Base-by-base conservation (phyloP, 2,797 vertebrate species). In the Coracias cyanogaster region DNA sequence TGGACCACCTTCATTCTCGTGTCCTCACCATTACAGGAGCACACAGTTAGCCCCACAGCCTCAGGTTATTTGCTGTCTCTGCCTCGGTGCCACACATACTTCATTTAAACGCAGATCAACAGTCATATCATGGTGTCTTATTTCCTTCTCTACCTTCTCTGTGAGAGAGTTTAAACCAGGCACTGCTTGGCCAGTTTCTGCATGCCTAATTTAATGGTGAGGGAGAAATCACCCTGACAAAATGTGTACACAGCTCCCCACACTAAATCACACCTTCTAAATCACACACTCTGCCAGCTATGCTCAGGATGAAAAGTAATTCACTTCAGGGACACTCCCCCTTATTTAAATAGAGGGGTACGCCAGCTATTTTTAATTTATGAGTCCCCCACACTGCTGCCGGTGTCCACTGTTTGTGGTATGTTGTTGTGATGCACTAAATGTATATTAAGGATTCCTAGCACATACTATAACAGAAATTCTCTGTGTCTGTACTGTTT, bases 221-320 rank as follows among this genome's bases (percentile, higher is more conserved):
- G 25, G 24, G 43, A 95, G 70, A 96, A 95, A 84, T 95, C 80
- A 86, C 39, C 8, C 62, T 51, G n/a, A 55, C n/a, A 86, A 86
- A 93, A 93, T 66, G 24, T 35, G 5, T 57, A 35, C 54, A 54
- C 43, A 76, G 48, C 43, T 88, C 85, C 48, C 28, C 62, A 28
- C 25, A 43, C 17, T 91, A 88, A 93, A 90, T 74, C 87, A 83
- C 41, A 33, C 13, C 25, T 46, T 31, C 45, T 90, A 74, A 93
- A 96, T 87, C 88, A 84, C 20, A 60, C n/a, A 69, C 14, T 69
- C 58, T 54, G 43, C 29, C 89, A 82, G 33, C 80, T 80, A 86
- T 8, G 31, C 58, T 91, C 43, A 60, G 46, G 62, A 29, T 45
- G 69, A 67, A 61, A 66, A 60, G 82, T 82, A 86, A 78, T 83